phyloP scores from a whole-genome alignment of 1,140 invertebrate species.

The Maniola jurtina region DNA sequence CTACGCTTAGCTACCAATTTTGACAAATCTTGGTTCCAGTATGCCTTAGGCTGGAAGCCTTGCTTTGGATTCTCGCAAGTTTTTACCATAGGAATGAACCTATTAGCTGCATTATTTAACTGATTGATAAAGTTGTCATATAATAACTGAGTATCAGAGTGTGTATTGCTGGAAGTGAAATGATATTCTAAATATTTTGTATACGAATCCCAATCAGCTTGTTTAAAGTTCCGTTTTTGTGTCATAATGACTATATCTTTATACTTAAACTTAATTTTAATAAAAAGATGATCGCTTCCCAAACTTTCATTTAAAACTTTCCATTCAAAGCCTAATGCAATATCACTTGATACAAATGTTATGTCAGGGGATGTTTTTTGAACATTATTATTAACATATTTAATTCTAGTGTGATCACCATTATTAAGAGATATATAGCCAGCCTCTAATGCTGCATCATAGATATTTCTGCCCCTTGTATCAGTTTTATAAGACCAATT shows the following conservation, averaged over 20 bases:
- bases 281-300: slow-evolving; percentile 41
- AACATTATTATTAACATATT: slow-evolving; percentile 20
- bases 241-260: not conserved
- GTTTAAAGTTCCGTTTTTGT: slow-evolving; percentile 33
- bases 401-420: slow-evolving; percentile 21
- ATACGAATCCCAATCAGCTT: slow-evolving; percentile 32
- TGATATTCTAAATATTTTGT: slow-evolving; percentile 9
- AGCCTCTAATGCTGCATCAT: slow-evolving; percentile 11
- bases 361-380: slow-evolving; percentile 34
- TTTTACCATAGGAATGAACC: slow-evolving; percentile 30
- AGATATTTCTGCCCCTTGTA: slow-evolving; percentile 16
- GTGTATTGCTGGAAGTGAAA: not conserved
- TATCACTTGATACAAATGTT: slow-evolving; percentile 27
- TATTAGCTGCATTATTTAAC: slow-evolving; percentile 29
- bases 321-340: slow-evolving; percentile 31
- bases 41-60: slow-evolving; percentile 34
- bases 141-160: slow-evolving; percentile 19
- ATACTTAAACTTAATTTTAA: slow-evolving; percentile 23
- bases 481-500: slow-evolving; percentile 23
- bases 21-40: slow-evolving; percentile 34
- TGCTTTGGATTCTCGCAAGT: slow-evolving; percentile 23
- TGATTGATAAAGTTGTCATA: slow-evolving; percentile 33
- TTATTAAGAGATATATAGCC: slow-evolving; percentile 23
- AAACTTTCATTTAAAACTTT: slow-evolving; percentile 29
- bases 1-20: slow-evolving; percentile 32